A percentile compares a stretch with the other conserved stretches of the same genome.
These are phyloP conservation scores for Clupea harengus DNA, from an alignment of 2,113 vertebrate species.

Conservation along the genomic window DNA sequence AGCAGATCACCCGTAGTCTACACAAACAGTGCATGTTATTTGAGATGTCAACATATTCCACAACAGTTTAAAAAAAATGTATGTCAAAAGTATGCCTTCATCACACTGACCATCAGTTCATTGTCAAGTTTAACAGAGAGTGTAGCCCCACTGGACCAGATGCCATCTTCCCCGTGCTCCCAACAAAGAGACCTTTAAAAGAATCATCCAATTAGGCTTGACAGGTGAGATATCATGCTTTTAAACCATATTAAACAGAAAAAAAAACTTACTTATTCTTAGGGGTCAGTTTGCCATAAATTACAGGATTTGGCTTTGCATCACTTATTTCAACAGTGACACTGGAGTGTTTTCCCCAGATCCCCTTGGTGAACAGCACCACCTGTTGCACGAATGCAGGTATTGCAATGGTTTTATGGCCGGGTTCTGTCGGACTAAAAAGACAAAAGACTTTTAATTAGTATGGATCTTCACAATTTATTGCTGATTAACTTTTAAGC, in stretches of 20 bases:
- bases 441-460: neutral
- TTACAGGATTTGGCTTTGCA: slow-evolving; percentile 55
- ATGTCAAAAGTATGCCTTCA: neutral
- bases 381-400: slow-evolving; percentile 62
- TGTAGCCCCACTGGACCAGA: slow-evolving; percentile 58
- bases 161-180: slow-evolving; percentile 72
- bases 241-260: neutral
- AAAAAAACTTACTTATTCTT: slow-evolving; percentile 63
- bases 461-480: neutral
- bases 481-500: neutral
- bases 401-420: slow-evolving; percentile 52
- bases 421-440: slow-evolving; percentile 16
- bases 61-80: neutral
- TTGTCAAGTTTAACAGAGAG: slow-evolving; percentile 60
- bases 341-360: slow-evolving; percentile 62
- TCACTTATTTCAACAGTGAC: slow-evolving; percentile 67
- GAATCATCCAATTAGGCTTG: neutral
- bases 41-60: neutral
- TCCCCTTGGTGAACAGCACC: slow-evolving; percentile 71
- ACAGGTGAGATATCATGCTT: neutral
- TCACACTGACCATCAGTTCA: slow-evolving; percentile 51
- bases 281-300: slow-evolving; percentile 68
- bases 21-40: neutral
- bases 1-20: neutral
- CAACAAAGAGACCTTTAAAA: slow-evolving; percentile 67